Evolutionary conservation across 1,140 invertebrate species (phyloP), one percentile per base, ranked within the genome.

Genomic region (Ceratina australensis): DNA sequence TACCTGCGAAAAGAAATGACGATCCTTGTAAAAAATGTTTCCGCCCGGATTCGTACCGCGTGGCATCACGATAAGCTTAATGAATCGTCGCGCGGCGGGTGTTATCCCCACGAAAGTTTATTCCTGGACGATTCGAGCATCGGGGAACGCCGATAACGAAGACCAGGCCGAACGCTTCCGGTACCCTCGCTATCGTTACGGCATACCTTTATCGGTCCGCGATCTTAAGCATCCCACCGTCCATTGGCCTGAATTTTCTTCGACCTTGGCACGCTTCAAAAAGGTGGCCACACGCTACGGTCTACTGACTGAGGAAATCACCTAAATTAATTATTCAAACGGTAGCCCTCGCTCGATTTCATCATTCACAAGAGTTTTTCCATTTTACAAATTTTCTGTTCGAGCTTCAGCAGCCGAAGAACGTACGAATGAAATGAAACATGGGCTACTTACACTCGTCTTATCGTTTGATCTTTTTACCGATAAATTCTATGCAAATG

Each of bases 231-330:
- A 42, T 77, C 74, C 74, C 28, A 61, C 57, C 74, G 74, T 69
- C 66, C 66, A 77, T 71, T 26, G 66, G 57, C 74, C 74, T 77
- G 49, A 61, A 76, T 77, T 61, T 54, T 60, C 33, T n/a, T 57
- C 54, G 67, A 77, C 74, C 74, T 77, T 77, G 74, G 74, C 74
- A 77, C 57, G 67, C 74, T 77, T 77, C 47, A 61, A 77, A 77
- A 76, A 71, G 33, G 26, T 22, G 26, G 47, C 26, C 65, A 33
- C 65, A 54, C 47, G 24, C 20, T 13, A 59, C n/a, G 18, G 52
- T 22, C 15, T 47, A 33, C 22, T n/a, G 15, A 13, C 22, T 16
- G n/a, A 77, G 54, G 66, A 71, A 77, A 52, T 61, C 49, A 15
- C 15, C 28, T 47, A 54, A 77, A 77, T 77, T 71, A 71, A 77